These are phyloP conservation scores for Lycophotia porphyrea DNA, from an alignment of 2,888 invertebrate species.

Conservation along the genomic window DNA sequence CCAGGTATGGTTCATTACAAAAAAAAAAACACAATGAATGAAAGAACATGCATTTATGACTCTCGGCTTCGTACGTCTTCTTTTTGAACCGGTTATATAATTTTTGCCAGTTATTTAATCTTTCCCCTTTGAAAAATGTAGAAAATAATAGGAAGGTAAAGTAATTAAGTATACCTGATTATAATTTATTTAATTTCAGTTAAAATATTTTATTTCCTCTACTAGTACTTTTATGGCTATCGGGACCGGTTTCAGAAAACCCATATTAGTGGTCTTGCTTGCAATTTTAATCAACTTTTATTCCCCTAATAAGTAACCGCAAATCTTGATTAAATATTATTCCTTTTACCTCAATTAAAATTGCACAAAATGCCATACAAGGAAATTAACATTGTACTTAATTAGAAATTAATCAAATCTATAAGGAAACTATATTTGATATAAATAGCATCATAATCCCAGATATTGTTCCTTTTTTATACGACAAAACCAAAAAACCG, in stretches of 20 bases:
- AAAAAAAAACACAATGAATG: too few species aligned
- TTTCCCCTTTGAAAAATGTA: not conserved
- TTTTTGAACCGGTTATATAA: not conserved
- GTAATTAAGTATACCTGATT: not conserved
- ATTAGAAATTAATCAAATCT: not conserved
- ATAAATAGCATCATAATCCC: not conserved
- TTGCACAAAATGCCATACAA: not conserved
- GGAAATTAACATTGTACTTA: not conserved
- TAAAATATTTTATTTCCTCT: constrained; percentile 4
- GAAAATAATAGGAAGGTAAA: not conserved
- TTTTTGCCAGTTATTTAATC: too few species aligned
- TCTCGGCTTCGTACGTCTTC: not conserved
- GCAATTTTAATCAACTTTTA: not conserved
- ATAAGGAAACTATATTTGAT: not conserved
- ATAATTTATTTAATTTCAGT: not conserved
- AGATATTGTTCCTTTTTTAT: not conserved
- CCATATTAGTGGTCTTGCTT: not conserved
- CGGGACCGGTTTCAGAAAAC: not conserved
- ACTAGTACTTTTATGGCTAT: constrained; percentile 12
- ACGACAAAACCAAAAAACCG: not conserved
- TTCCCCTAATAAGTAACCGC: constrained; percentile 1
- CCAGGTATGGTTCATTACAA: too few species aligned
- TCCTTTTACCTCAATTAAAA: constrained; percentile 19
- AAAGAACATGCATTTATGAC: too few species aligned
- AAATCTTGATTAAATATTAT: not conserved